These are phyloP conservation scores for Campaea margaritaria DNA, from an alignment of 2,888 invertebrate genomes.

Conservation along the genomic window DNA sequence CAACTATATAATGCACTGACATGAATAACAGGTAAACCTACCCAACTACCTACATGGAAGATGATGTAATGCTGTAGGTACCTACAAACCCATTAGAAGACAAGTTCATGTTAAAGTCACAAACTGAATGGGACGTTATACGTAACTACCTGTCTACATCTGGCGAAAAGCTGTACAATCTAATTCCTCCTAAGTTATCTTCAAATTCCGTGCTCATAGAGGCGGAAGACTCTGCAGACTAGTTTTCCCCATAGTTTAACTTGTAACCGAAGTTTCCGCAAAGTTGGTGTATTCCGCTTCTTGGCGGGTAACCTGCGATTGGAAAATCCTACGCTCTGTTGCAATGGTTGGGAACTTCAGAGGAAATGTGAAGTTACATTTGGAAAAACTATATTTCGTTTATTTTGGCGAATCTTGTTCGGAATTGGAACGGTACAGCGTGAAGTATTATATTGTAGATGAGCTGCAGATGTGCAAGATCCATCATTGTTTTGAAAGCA, in stretches of 20 bases:
- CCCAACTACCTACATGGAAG: no score
- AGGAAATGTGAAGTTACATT: slow-evolving; percentile 18
- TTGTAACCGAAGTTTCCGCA: slow-evolving; percentile 32
- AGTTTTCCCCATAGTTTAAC: slow-evolving; percentile 33
- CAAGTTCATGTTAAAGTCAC: no score
- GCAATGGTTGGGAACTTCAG: slow-evolving; percentile 15
- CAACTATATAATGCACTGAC: no score
- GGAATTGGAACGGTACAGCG: neutral
- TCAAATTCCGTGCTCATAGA: slow-evolving; percentile 20
- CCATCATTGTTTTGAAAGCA: no score
- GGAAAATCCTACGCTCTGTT: slow-evolving; percentile 37
- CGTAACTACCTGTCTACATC: neutral
- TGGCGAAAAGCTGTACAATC: slow-evolving; percentile 15
- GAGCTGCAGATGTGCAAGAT: no score
- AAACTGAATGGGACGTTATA: neutral
- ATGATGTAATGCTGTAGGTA: no score
- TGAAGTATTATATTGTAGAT: neutral
- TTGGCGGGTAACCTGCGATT: slow-evolving; percentile 27
- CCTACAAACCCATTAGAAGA: no score
- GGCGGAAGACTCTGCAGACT: slow-evolving; percentile 17
- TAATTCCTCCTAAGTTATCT: slow-evolving; percentile 18
- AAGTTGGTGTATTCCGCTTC: slow-evolving; percentile 36
- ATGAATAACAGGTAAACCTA: no score
- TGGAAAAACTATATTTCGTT: slow-evolving; percentile 25
- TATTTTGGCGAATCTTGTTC: slow-evolving; percentile 8